Conservation (phyloP, 2,113 vertebrate species). For the Pyrgilauda ruficollis region DNA sequence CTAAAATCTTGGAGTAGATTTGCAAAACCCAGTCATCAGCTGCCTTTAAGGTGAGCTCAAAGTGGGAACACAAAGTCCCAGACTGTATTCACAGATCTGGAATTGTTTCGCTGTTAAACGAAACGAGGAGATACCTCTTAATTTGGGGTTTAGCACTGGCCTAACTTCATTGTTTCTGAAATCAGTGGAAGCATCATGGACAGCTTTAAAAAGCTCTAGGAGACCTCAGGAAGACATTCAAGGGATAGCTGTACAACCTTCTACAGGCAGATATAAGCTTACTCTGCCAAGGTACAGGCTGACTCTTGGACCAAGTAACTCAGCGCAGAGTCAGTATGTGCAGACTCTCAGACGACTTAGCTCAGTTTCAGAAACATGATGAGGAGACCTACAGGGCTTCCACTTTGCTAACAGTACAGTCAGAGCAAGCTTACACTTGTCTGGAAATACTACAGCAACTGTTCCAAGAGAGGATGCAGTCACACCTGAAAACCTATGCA, state of each 20-base stretch:
- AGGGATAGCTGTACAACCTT: background rate
- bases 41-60: background rate
- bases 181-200: background rate
- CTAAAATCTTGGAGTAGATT: background rate
- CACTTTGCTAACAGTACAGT: background rate
- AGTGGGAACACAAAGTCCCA: background rate
- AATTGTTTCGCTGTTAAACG: background rate
- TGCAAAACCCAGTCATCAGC: background rate
- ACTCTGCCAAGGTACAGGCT: background rate
- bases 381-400: conserved; percentile 27
- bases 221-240: background rate
- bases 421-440: conserved; percentile 34
- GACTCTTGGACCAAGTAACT: background rate
- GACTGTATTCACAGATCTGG: background rate
- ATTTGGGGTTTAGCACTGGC: background rate
- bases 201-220: background rate
- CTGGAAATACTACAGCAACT: background rate
- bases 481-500: background rate
- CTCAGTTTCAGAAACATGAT: conserved; percentile 9
- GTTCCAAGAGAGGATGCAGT: background rate
- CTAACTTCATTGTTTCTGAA: background rate
- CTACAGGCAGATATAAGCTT: background rate
- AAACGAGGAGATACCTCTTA: background rate
- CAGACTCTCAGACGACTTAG: background rate
- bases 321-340: background rate